Base-by-base conservation (phyloP, 2,797 vertebrate species). In the Takifugu rubripes region DNA sequence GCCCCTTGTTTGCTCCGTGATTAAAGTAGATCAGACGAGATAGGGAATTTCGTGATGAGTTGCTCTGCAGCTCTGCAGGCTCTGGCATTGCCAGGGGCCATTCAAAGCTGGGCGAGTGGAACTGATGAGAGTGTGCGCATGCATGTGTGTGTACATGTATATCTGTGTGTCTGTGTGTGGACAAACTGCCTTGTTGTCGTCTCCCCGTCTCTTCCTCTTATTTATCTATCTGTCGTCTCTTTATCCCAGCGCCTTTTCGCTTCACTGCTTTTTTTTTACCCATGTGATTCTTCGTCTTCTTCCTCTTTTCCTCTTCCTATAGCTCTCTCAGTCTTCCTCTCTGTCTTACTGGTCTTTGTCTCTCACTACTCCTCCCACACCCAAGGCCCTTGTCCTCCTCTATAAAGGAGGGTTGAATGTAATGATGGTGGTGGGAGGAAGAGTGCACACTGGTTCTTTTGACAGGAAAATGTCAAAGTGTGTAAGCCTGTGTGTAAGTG, bases 381-480 rank as follows among this genome's bases (percentile, higher is more conserved):
- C 62, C 60, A 55, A 61, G 64, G 68, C 82, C 84, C 80, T 77
- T 75, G 78, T 83, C 69, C 70, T 62, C 83, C 75, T 78, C 76
- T 68, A 90, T 86, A 90, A 90, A 91, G 82, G 75, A 81, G 78
- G 67, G 83, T 87, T 90, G 88, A 89, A 89, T 87, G 86, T 89
- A 82, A 81, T 80, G 84, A 79, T 79, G 86, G 72, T 65, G 61
- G 87, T 79, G 81, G 83, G 86, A 82, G 85, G 80, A 77, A 76
- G 79, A 78, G 74, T 52, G 63, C 87, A 91, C 87, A 91, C 84
- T 88, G 82, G 82, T 57, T 88, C 89, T 87, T 92, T 89, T 91
- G 87, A 90, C 84, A 77, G 75, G 77, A 77, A 90, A 91, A 92
- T 90, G 87, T 89, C 89, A 91, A 83, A 87, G 83, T 85, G 77